These are phyloP conservation scores for Epicauta chinensis DNA, from an alignment of 1,140 invertebrate species.

Conservation along the genomic window DNA sequence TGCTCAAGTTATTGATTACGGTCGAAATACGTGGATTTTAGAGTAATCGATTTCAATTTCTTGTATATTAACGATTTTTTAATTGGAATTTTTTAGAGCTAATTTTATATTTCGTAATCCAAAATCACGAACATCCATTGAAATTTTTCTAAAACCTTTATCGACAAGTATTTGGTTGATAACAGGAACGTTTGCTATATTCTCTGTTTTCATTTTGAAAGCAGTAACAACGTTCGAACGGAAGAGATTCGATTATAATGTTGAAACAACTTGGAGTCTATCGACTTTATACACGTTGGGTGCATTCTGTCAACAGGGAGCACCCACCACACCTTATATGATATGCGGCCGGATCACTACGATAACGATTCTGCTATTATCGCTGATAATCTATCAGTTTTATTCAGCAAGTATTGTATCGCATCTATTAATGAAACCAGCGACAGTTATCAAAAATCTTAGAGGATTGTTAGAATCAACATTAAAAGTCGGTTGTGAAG, in stretches of 20 bases:
- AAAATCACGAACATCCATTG: slow-evolving; percentile 48
- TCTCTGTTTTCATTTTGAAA: slow-evolving; percentile 38
- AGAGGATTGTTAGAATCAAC: slow-evolving; percentile 5
- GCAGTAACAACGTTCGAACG: slow-evolving; percentile 22
- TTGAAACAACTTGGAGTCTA: slow-evolving; percentile 20
- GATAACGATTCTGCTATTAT: slow-evolving; percentile 20
- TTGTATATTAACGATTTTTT: background rate
- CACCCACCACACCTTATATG: background rate
- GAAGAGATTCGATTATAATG: background rate
- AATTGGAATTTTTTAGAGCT: slow-evolving; percentile 42
- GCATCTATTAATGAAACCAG: slow-evolving; percentile 12
- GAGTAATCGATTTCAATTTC: slow-evolving; percentile 40
- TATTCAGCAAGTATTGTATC: slow-evolving; percentile 27
- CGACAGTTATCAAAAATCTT: slow-evolving; percentile 10
- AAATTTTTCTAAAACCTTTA: slow-evolving; percentile 53
- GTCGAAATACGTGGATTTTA: slow-evolving; percentile 51
- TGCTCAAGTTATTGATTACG: slow-evolving; percentile 52
- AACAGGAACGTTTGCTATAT: slow-evolving; percentile 37
- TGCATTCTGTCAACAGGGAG: slow-evolving; percentile 43
- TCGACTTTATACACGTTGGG: slow-evolving; percentile 42
- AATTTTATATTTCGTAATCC: slow-evolving; percentile 61
- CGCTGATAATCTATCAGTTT: slow-evolving; percentile 23
- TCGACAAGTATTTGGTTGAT: slow-evolving; percentile 49
- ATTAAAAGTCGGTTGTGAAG: slow-evolving; percentile 11
- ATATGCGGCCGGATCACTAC: slow-evolving; percentile 17